Percentiles rank a stretch among this genome's conserved stretches.
These are phyloP conservation scores for Ceratosolen solmsi DNA, from an alignment of 1,140 invertebrate genomes.

Conservation along the genomic window DNA sequence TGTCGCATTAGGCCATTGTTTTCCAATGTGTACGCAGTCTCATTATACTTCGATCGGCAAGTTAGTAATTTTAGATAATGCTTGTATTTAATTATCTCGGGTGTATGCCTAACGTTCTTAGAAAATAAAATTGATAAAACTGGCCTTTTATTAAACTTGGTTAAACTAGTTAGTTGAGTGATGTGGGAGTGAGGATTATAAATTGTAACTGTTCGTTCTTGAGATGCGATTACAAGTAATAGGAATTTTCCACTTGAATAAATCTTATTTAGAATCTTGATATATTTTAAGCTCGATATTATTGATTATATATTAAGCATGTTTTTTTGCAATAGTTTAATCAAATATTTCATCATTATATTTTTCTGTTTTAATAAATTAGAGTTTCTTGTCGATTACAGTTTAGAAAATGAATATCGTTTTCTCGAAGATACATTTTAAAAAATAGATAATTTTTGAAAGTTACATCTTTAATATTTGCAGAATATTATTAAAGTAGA, in stretches of 20 bases:
- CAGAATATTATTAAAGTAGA: no score
- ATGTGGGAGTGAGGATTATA: neutral
- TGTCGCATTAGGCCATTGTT: neutral
- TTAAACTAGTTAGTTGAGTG: neutral
- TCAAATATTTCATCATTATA: no score
- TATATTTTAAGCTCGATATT: neutral
- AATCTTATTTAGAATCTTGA: neutral
- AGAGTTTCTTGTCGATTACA: no score
- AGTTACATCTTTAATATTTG: no score
- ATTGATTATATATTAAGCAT: neutral
- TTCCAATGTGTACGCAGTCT: neutral
- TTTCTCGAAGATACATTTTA: no score
- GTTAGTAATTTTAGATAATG: constrained; percentile 1
- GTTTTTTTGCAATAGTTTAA: neutral
- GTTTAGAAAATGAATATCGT: no score
- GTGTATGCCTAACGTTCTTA: neutral
- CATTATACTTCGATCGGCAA: neutral
- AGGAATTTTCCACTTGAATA: neutral
- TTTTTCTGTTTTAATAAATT: no score
- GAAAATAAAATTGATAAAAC: neutral
- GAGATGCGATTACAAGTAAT: neutral
- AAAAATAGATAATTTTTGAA: no score
- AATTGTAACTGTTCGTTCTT: neutral
- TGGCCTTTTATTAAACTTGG: neutral
- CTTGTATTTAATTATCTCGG: neutral